A percentile compares a stretch with the other conserved stretches of the same genome.
Evolutionary conservation across 2,797 vertebrate species (phyloP).

Genomic region (Urocyon cinereoargenteus): DNA sequence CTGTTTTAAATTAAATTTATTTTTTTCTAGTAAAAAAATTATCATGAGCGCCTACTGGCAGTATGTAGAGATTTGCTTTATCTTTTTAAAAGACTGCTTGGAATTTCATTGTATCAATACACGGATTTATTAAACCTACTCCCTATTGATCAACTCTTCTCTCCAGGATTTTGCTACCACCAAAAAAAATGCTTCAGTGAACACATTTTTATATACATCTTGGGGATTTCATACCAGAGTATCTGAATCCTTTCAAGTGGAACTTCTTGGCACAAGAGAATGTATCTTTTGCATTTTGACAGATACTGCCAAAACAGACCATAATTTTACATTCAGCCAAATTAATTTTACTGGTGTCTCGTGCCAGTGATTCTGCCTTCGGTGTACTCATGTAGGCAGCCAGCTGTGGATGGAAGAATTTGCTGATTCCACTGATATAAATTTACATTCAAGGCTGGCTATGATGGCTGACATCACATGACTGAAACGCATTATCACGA

Average conservation of each 20-base stretch:
- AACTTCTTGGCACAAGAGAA: constrained; percentile 37
- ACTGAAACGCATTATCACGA: not conserved
- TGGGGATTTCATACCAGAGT: not conserved
- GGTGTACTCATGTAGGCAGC: not conserved
- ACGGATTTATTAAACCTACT: constrained; percentile 19
- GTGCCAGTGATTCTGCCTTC: not conserved
- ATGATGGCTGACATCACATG: not conserved
- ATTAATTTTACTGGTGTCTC: constrained; percentile 41
- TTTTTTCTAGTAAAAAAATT: not conserved
- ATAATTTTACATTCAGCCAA: constrained; percentile 57
- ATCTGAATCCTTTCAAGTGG: constrained; percentile 8
- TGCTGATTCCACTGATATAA: constrained; percentile 26
- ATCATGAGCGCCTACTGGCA: not conserved
- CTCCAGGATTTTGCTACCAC: not conserved
- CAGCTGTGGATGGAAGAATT: not conserved
- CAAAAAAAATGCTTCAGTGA: not conserved
- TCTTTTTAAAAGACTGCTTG: not conserved
- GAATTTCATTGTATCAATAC: not conserved
- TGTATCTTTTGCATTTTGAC: constrained; percentile 22
- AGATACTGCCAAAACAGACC: constrained; percentile 10
- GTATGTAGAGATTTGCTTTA: not conserved
- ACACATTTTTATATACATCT: not conserved
- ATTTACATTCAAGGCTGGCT: not conserved
- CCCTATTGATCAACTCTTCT: not conserved
- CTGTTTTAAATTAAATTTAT: not conserved